Evolutionary conservation across 1,140 invertebrate genomes (phyloP).

Genomic region (Magallana gigas): DNA sequence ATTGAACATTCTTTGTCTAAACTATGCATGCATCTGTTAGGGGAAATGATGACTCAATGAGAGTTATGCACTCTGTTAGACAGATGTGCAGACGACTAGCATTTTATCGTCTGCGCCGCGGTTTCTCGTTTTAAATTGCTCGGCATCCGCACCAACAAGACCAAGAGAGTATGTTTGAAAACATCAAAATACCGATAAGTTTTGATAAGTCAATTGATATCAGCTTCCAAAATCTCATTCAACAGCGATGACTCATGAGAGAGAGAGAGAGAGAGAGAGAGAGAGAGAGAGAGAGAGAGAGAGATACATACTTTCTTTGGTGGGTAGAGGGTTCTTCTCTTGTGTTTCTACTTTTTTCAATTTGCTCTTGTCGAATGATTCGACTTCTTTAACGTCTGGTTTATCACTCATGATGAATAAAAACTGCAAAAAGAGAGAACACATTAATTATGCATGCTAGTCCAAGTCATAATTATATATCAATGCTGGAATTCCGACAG

Average conservation of each 20-base stretch:
- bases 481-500: not conserved
- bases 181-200: slow-evolving; percentile 3
- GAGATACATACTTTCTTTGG: slow-evolving; percentile 90
- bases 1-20: slow-evolving; percentile 18
- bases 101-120: slow-evolving; percentile 13
- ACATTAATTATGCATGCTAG: slow-evolving; percentile 28
- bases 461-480: not conserved
- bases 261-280: not conserved
- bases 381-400: slow-evolving; percentile 73
- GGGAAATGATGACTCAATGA: slow-evolving; percentile 21
- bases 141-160: not conserved
- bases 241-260: not conserved
- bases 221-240: not conserved
- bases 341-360: slow-evolving; percentile 95
- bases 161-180: not conserved
- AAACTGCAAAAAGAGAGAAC: slow-evolving; percentile 47
- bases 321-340: slow-evolving; percentile 95
- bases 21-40: slow-evolving; percentile 15
- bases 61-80: slow-evolving; percentile 2
- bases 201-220: not conserved
- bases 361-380: slow-evolving; percentile 76
- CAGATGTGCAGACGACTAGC: slow-evolving; percentile 14
- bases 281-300: not conserved
- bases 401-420: slow-evolving; percentile 70
- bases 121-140: not conserved